Evolutionary conservation across 2,113 vertebrate species (phyloP).

Genomic region (Zosterops pallidus): DNA sequence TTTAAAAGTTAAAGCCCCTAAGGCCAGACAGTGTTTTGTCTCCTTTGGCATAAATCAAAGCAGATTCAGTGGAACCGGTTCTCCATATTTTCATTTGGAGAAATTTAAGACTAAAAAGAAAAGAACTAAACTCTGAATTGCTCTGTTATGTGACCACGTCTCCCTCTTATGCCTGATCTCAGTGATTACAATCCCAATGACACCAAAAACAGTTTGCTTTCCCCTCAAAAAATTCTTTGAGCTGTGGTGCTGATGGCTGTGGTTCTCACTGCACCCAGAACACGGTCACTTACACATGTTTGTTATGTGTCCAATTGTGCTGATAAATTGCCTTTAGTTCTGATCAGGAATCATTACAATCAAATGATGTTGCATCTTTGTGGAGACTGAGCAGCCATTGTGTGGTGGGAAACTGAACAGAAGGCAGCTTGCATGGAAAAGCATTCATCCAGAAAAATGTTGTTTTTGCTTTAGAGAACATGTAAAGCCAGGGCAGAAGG

Average conservation of each 20-base stretch:
- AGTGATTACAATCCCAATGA: slow-evolving; percentile 26
- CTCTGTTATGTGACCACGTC: not conserved
- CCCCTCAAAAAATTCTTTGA: not conserved
- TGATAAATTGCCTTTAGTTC: not conserved
- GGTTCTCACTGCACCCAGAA: not conserved
- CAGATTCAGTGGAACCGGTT: not conserved
- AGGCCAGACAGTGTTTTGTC: not conserved
- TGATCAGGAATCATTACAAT: not conserved
- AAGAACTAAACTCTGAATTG: not conserved
- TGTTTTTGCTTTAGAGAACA: not conserved
- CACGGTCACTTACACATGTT: not conserved
- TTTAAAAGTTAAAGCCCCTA: not conserved
- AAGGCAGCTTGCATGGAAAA: not conserved
- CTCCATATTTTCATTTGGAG: slow-evolving; percentile 4
- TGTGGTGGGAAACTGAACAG: not conserved
- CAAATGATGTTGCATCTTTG: not conserved
- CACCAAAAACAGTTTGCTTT: not conserved
- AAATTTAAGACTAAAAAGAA: not conserved
- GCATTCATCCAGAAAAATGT: slow-evolving; percentile 4
- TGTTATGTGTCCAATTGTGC: not conserved
- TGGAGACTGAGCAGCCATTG: not conserved
- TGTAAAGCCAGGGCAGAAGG: not conserved
- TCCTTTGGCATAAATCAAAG: slow-evolving; percentile 1
- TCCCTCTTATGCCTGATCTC: slow-evolving; percentile 57
- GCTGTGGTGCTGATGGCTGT: not conserved